Conservation (phyloP, 2,113 vertebrate genomes). For the Lophochroa leadbeateri region DNA sequence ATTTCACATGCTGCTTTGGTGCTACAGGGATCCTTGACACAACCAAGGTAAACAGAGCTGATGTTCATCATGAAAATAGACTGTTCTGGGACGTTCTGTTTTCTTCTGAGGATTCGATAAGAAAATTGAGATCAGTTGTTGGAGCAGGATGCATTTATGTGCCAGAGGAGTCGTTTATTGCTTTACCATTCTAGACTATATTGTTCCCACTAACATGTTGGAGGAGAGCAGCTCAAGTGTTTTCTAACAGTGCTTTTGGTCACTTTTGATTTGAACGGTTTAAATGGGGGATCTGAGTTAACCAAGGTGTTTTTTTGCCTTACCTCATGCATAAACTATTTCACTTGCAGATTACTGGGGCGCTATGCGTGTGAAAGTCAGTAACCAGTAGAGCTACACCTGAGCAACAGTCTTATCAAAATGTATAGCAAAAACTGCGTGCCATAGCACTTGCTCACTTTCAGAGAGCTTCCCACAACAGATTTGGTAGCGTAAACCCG, state of each 20-base stretch:
- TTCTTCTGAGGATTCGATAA: neutral
- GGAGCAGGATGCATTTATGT: neutral
- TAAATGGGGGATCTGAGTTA: neutral
- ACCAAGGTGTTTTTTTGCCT: neutral
- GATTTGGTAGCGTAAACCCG: neutral
- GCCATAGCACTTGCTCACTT: neutral
- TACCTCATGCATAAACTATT: neutral
- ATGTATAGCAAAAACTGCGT: neutral
- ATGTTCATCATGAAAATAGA: accelerated
- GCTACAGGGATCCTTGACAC: constrained; percentile 92
- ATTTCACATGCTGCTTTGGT: constrained; percentile 95
- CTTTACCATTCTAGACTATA: neutral
- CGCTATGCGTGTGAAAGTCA: neutral
- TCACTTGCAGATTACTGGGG: neutral
- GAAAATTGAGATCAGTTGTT: neutral
- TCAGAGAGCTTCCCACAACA: neutral
- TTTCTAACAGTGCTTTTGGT: neutral
- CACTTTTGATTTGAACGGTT: neutral
- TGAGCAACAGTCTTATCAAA: neutral
- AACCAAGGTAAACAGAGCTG: constrained; percentile 84
- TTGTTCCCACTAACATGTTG: neutral
- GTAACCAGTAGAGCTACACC: neutral
- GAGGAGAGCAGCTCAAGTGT: neutral
- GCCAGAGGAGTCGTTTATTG: neutral
- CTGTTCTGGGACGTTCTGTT: neutral